These are phyloP conservation scores for Epinotia nisella DNA, from an alignment of 2,888 invertebrate genomes.

Conservation along the genomic window DNA sequence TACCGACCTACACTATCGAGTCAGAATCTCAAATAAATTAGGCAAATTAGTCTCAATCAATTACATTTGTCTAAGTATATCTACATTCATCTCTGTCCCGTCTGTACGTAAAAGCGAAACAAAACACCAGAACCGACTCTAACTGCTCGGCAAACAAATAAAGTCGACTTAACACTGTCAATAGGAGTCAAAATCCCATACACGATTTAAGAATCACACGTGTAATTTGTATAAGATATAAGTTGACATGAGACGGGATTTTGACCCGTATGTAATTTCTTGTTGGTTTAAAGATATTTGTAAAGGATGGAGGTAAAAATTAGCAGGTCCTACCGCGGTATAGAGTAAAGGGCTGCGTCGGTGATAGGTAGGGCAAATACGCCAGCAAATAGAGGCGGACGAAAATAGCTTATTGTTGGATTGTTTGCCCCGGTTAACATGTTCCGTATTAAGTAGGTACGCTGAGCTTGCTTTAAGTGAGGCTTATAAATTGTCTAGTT, in stretches of 20 bases:
- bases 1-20: not conserved
- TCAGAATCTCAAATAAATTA: constrained; percentile 27
- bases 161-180: constrained; percentile 40
- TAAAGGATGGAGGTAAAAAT: constrained; percentile 47
- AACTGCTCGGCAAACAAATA: constrained; percentile 46
- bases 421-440: constrained; percentile 44
- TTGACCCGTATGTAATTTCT: constrained; percentile 43
- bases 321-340: constrained; percentile 49
- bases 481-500: constrained; percentile 14
- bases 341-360: constrained; percentile 38
- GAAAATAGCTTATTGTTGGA: constrained; percentile 44
- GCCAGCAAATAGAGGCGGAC: constrained; percentile 36
- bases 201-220: not conserved
- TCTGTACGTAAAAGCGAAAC: constrained; percentile 37
- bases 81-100: constrained; percentile 25
- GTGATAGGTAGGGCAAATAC: constrained; percentile 47
- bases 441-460: constrained; percentile 28
- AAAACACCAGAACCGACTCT: constrained; percentile 43
- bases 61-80: constrained; percentile 9
- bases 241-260: constrained; percentile 28
- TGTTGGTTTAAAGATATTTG: constrained; percentile 47
- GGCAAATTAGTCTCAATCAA: constrained; percentile 39
- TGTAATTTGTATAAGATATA: constrained; percentile 11
- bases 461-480: constrained; percentile 14
- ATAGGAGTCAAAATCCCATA: constrained; percentile 35